Conservation (phyloP, 2,797 vertebrate species). For the Caiman crocodilus region DNA sequence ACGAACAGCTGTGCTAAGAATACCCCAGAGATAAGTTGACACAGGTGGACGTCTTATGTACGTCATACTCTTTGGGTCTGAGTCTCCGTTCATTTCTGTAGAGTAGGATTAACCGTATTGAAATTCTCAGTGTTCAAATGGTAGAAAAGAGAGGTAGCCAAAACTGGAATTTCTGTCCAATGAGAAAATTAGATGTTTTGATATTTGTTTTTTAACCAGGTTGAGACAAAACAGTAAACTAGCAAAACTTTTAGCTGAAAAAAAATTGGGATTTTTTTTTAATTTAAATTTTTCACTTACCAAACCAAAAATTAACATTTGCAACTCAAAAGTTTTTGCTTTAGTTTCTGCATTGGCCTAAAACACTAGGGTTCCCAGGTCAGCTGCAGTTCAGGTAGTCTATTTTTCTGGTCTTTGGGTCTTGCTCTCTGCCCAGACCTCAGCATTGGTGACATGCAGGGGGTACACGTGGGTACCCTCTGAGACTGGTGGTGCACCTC, state of each 20-base stretch:
- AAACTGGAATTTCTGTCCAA: constrained; percentile 6
- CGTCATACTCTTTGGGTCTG: neutral
- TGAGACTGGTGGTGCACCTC: too few relatives aligned
- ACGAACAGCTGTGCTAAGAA: constrained; percentile 72
- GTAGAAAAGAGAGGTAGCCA: constrained; percentile 2
- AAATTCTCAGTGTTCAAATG: neutral
- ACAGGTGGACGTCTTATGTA: constrained; percentile 53
- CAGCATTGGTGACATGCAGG: too few relatives aligned
- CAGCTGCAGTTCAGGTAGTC: neutral
- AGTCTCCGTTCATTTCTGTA: neutral
- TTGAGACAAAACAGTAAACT: neutral
- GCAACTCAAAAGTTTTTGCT: constrained; percentile 14
- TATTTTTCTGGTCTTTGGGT: neutral
- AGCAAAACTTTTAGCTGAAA: neutral
- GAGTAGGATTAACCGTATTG: neutral
- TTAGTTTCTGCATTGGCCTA: neutral
- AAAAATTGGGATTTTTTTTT: neutral
- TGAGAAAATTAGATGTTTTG: neutral
- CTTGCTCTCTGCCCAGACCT: neutral
- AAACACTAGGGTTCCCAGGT: neutral
- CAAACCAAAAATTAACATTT: neutral
- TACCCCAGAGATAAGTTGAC: constrained; percentile 66
- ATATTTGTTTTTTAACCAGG: neutral
- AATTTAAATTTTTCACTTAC: neutral
- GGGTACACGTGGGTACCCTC: too few relatives aligned